Percentiles rank a stretch among this genome's conserved stretches.
Evolutionary conservation across 1,140 invertebrate species (phyloP).

Genomic region (Achroia grisella): DNA sequence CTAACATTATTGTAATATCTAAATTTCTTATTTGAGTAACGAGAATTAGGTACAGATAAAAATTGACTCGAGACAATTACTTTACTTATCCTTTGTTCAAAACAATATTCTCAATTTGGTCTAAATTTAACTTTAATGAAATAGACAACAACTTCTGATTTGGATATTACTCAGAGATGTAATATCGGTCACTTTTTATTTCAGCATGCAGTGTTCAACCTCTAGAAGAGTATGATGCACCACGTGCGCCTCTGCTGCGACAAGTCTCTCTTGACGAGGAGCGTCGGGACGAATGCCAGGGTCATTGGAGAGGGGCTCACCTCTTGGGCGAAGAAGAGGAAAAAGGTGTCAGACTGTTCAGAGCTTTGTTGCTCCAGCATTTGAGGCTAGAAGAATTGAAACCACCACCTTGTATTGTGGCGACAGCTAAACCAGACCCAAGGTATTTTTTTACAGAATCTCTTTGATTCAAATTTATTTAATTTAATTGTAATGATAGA

Average conservation of each 20-base stretch:
- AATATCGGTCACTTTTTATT: slow-evolving; percentile 11
- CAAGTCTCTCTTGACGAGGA: slow-evolving; percentile 64
- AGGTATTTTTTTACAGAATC: slow-evolving; percentile 22
- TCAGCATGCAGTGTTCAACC: slow-evolving; percentile 54
- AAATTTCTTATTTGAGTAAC: no score
- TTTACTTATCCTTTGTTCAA: no score
- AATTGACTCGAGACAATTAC: no score
- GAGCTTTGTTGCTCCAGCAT: slow-evolving; percentile 55
- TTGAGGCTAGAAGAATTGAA: slow-evolving; percentile 49
- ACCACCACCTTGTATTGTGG: slow-evolving; percentile 53
- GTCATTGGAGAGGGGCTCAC: slow-evolving; percentile 54
- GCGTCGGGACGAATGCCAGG: slow-evolving; percentile 55
- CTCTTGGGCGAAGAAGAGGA: slow-evolving; percentile 57
- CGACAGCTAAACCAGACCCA: slow-evolving; percentile 46
- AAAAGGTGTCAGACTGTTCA: slow-evolving; percentile 54
- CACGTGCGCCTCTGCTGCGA: slow-evolving; percentile 47
- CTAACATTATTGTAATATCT: no score
- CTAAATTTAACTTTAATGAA: no score
- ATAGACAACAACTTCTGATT: no score
- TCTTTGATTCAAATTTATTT: neutral
- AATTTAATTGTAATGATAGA: no score
- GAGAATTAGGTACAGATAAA: no score
- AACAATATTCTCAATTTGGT: no score
- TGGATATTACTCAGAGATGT: no score
- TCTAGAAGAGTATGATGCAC: slow-evolving; percentile 56